Conservation (phyloP, 2,888 invertebrate species). For the Conus canariensis region DNA sequence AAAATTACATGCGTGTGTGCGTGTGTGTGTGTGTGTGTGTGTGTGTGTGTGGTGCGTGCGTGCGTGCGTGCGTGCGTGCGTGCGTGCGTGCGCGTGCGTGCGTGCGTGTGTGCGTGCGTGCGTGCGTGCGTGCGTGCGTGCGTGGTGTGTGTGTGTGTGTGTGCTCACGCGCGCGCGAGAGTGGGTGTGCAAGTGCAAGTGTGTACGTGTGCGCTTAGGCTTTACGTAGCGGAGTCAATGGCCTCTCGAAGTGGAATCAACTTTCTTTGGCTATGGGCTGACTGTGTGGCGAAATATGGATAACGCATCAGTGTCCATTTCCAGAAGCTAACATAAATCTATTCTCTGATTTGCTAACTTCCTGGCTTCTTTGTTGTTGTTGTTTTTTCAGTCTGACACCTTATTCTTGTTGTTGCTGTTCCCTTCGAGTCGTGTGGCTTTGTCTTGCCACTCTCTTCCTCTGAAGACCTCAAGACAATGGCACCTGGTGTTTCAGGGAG, state of each 20-base stretch:
- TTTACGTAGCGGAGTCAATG: too few relatives aligned
- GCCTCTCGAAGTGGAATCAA: too few relatives aligned
- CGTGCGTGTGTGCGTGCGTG: background rate
- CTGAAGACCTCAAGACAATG: too few relatives aligned
- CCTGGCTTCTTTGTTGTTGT: background rate
- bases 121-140: background rate
- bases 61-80: background rate
- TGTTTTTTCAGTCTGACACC: background rate
- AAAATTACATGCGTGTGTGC: background rate
- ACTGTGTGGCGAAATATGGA: too few relatives aligned
- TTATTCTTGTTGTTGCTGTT: background rate
- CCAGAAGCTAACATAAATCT: too few relatives aligned
- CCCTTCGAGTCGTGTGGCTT: background rate
- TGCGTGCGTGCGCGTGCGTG: background rate
- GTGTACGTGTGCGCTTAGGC: too few relatives aligned
- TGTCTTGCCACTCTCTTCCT: too few relatives aligned
- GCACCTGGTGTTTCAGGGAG: too few relatives aligned
- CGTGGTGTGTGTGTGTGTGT: background rate
- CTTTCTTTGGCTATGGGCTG: too few relatives aligned
- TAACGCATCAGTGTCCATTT: too few relatives aligned
- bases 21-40: constrained; percentile 26
- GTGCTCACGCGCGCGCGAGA: background rate
- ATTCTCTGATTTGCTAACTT: too few relatives aligned
- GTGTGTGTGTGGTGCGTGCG: constrained; percentile 24
- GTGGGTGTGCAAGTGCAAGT: too few relatives aligned